Evolutionary conservation across 2,113 vertebrate genomes (phyloP).

Genomic region (Ceratotherium simum): DNA sequence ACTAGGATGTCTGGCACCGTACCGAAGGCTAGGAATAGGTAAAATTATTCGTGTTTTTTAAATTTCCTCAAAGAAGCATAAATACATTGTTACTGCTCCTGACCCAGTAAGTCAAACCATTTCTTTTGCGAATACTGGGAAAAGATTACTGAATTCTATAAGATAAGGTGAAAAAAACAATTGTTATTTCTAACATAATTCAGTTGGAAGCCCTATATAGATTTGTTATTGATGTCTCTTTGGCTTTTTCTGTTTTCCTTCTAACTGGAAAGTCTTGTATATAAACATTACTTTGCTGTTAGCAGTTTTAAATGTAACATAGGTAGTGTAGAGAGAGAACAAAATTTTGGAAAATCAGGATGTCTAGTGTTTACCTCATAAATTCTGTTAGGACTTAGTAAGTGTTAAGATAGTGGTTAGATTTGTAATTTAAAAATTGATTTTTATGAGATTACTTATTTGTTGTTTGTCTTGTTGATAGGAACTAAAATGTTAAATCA

Average conservation of each 20-base stretch:
- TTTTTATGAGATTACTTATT: slow-evolving; percentile 52
- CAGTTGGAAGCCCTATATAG: not conserved
- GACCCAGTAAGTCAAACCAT: not conserved
- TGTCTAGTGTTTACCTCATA: slow-evolving; percentile 44
- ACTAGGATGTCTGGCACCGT: slow-evolving; percentile 98
- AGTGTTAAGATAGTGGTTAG: not conserved
- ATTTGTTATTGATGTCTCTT: slow-evolving; percentile 7
- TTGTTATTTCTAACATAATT: slow-evolving; percentile 39
- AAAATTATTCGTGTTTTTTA: slow-evolving; percentile 52
- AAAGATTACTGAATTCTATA: not conserved
- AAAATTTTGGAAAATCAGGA: slow-evolving; percentile 32
- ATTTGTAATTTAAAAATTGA: slow-evolving; percentile 39
- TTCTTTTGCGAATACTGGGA: slow-evolving; percentile 25
- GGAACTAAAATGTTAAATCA: slow-evolving; percentile 99
- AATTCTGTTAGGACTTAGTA: not conserved
- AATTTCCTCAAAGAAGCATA: slow-evolving; percentile 27
- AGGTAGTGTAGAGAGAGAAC: not conserved
- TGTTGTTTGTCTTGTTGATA: slow-evolving; percentile 83
- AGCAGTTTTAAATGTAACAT: slow-evolving; percentile 27
- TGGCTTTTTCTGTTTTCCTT: slow-evolving; percentile 30
- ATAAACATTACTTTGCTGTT: not conserved
- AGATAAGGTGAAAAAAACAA: not conserved
- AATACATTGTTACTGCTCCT: slow-evolving; percentile 11
- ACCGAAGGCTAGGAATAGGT: slow-evolving; percentile 99
- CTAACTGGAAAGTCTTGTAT: not conserved